A percentile compares a stretch with the other conserved stretches of the same genome.
Conservation (phyloP, 2,113 vertebrate genomes). For the Coreoperca whiteheadi region DNA sequence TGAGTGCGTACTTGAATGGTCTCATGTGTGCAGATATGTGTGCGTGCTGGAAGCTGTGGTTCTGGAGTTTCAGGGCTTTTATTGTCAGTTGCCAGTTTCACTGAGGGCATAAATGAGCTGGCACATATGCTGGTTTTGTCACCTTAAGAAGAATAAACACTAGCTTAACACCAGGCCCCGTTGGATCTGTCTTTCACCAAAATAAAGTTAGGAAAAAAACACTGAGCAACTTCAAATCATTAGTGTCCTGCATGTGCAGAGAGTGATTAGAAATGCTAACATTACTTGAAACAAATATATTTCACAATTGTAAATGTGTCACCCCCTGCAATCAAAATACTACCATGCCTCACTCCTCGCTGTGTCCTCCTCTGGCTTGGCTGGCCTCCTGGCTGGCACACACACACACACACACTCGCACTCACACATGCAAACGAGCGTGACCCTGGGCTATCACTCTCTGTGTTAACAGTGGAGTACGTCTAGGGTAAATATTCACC, state of each 20-base stretch:
- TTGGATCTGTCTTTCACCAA: not conserved
- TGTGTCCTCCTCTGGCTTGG: conserved; percentile 17
- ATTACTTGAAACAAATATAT: not conserved
- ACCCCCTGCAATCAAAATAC: not conserved
- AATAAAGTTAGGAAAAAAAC: not conserved
- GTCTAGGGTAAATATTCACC: conserved; percentile 6
- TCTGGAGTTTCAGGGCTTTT: not conserved
- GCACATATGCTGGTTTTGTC: not conserved
- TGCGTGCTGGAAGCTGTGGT: not conserved
- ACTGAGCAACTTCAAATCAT: not conserved
- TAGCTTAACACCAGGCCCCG: not conserved
- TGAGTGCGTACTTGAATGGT: not conserved
- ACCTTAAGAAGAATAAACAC: conserved; percentile 5
- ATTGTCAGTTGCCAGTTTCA: conserved; percentile 20
- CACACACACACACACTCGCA: not conserved
- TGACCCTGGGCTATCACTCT: not conserved
- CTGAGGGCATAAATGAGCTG: conserved; percentile 21
- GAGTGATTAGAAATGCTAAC: not conserved
- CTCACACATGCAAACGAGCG: not conserved
- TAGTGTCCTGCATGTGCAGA: not conserved
- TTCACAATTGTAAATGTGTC: not conserved
- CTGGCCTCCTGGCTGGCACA: not conserved
- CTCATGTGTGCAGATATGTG: not conserved
- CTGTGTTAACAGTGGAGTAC: not conserved
- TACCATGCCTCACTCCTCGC: not conserved